A percentile compares a stretch with the other conserved stretches of the same genome.
These are phyloP conservation scores for Platichthys flesus DNA, from an alignment of 2,113 vertebrate species.

Conservation along the genomic window DNA sequence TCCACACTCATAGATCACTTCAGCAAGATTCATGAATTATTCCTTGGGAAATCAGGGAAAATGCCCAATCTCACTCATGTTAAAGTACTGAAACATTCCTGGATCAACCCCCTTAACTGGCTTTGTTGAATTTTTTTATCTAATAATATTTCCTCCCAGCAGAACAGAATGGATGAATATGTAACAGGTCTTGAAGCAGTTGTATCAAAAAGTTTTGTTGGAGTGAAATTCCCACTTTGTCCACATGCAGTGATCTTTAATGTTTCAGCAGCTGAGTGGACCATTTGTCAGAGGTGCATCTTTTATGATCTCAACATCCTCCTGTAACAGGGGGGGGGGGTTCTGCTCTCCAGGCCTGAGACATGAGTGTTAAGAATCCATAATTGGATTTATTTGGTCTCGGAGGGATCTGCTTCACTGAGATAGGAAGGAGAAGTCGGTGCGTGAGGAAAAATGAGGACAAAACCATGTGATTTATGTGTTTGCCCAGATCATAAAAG, in stretches of 20 bases:
- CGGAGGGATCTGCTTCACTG: conserved; percentile 46
- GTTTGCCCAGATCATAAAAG: conserved; percentile 37
- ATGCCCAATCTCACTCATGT: too few relatives aligned
- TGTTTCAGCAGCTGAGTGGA: conserved; percentile 39
- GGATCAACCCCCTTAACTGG: too few relatives aligned
- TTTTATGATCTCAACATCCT: conserved; percentile 40
- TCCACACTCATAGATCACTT: too few relatives aligned
- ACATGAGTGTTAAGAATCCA: conserved; percentile 39
- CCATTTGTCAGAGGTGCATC: conserved; percentile 42
- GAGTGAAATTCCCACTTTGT: background rate
- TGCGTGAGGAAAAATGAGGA: conserved; percentile 13
- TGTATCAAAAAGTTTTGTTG: too few relatives aligned
- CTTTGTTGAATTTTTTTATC: too few relatives aligned
- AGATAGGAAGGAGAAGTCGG: conserved; percentile 46
- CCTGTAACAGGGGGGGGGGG: background rate
- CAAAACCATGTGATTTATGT: conserved; percentile 57
- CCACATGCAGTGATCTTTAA: conserved; percentile 28
- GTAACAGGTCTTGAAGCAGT: too few relatives aligned
- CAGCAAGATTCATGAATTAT: too few relatives aligned
- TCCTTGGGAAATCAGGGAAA: too few relatives aligned
- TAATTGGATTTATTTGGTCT: conserved; percentile 61
- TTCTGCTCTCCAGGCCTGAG: conserved; percentile 26
- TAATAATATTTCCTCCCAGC: background rate
- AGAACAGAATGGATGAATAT: background rate
- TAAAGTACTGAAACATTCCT: too few relatives aligned